Base-by-base conservation (phyloP, 2,797 vertebrate species). In the Pristis pectinata region DNA sequence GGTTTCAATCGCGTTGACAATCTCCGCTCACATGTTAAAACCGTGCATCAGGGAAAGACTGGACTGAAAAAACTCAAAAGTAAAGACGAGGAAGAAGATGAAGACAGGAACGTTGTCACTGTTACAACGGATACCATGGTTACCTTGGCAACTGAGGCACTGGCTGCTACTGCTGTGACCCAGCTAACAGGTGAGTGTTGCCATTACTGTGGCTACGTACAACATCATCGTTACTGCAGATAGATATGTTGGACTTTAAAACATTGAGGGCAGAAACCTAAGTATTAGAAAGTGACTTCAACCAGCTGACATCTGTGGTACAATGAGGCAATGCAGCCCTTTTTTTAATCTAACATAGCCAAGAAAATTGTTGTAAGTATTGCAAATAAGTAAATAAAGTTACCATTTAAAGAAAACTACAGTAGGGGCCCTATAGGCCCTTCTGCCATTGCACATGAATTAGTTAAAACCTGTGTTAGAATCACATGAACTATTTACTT, bases 1-100 rank as follows among this genome's bases (percentile, higher is more conserved):
- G 99, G 99, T 0, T 99, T 99, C 96, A 99, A 99, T 97, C 98
- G 99, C 0, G 99, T 99, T 94, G 99, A 99, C 96, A 99, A 99
- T 95, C 97, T 99, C 95, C 98, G 99, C 37, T 99, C 99, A 15
- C 99, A 99, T 0, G 99, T 99, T 80, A 99, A 98, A 96, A 99
- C 99, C 0, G 99, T 99, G 95, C 99, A 99, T 96, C 99, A 99
- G 41, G 99, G 99, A 95, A 98, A 98, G 95, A 99, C 98, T 0
- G 98, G 99, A 95, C 99, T 99, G 97, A 99, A 99, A 95, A 97
- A 98, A 94, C 97, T 98, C 94, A 97, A 99, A 95, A 80, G 95
- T 0, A 1, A 96, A 96, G 95, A 95, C 0, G 95, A 74, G 17
- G 96, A 97, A 83, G 98, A 98, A 0, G 98, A 98, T 0, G 97